phyloP scores from a whole-genome alignment of 2,888 invertebrate species.

The Nymphalis urticae region DNA sequence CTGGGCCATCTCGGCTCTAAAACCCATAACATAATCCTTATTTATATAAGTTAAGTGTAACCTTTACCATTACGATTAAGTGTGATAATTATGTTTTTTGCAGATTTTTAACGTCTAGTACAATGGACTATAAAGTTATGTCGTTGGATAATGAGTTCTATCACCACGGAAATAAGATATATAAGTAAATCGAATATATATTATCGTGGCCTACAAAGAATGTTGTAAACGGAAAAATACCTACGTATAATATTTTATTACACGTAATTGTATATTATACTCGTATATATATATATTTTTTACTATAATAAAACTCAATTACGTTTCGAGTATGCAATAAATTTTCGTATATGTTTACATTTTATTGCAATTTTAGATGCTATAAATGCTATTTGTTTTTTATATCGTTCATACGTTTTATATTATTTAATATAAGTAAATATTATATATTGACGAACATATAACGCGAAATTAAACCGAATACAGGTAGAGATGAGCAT shows the following conservation, averaged over 20 bases:
- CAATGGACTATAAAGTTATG: not conserved
- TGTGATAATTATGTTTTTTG: constrained; percentile 22
- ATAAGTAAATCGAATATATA: constrained; percentile 10
- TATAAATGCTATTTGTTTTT: constrained; percentile 9
- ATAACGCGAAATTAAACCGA: too few species aligned
- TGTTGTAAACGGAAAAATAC: constrained; percentile 38
- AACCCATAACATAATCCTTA: not conserved
- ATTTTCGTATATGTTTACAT: constrained; percentile 34
- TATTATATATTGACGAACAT: not conserved
- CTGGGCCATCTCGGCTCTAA: too few species aligned
- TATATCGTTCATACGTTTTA: constrained; percentile 3
- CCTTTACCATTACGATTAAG: constrained; percentile 19
- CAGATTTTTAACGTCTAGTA: constrained; percentile 20
- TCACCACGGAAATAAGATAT: not conserved
- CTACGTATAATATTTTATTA: constrained; percentile 38
- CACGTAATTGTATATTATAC: constrained; percentile 37
- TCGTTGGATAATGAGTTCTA: constrained; percentile 5
- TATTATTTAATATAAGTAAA: not conserved
- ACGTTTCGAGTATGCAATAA: constrained; percentile 35
- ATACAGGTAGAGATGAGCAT: too few species aligned
- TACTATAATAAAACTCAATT: constrained; percentile 37
- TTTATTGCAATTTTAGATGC: constrained; percentile 34
- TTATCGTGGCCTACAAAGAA: constrained; percentile 37
- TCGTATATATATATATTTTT: constrained; percentile 31
- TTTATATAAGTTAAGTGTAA: constrained; percentile 13